Conservation (phyloP, 35 echinoderm and acorn worm species). For the Ophiothrix spiculata region DNA sequence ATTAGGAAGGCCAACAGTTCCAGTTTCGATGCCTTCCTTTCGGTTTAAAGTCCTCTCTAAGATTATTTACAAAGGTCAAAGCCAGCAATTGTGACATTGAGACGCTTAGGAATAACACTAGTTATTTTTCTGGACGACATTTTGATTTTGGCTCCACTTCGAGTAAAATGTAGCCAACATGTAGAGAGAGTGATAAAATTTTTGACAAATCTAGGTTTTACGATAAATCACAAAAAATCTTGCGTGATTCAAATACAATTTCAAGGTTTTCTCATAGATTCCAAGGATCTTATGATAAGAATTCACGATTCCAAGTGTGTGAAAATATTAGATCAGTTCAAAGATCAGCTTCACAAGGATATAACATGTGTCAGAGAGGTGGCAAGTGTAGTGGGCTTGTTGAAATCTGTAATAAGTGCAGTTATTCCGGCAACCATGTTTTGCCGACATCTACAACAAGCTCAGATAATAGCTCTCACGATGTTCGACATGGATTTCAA, state of each 20-base stretch:
- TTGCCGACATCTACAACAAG: neutral
- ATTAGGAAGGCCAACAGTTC: neutral
- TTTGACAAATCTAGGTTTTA: slow-evolving; percentile 8
- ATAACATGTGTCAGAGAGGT: neutral
- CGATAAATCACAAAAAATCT: slow-evolving; percentile 14
- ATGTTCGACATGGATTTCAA: neutral
- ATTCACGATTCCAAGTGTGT: neutral
- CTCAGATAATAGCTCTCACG: neutral
- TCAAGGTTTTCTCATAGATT: neutral
- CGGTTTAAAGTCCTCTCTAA: no score
- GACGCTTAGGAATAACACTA: neutral
- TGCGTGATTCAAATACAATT: neutral
- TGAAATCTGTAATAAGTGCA: neutral
- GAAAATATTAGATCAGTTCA: neutral
- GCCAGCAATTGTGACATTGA: neutral
- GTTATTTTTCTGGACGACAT: neutral
- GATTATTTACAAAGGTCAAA: neutral
- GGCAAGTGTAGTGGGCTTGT: neutral
- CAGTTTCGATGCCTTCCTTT: neutral
- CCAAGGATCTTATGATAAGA: neutral
- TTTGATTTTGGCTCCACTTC: neutral
- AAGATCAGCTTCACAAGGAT: neutral
- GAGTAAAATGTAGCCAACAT: neutral
- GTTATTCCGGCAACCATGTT: neutral
- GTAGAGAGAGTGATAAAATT: neutral